Evolutionary conservation across 2,113 vertebrate genomes (phyloP), one percentile per base, ranked within the genome.

Genomic region (Calyptomena viridis): DNA sequence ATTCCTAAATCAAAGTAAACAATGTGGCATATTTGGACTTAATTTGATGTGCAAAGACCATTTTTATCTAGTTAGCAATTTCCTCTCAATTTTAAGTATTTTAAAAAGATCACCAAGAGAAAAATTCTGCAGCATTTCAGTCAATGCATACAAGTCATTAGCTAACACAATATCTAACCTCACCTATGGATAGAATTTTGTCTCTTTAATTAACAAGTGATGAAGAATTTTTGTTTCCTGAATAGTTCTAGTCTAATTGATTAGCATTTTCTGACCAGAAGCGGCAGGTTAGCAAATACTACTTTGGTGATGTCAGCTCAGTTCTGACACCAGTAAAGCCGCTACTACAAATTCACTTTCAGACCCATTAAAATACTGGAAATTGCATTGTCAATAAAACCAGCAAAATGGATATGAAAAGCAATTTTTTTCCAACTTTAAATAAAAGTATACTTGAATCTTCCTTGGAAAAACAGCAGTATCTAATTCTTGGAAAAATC

Each of bases 1-100:
- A 68, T 64, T 93, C 35, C 52, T 78, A 86, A 94, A 89, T 72
- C 76, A 89, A 89, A 92, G 67, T 53, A 53, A 94, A 89, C 18
- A 47, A 37, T 1, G 0, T 44, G 77, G 47, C 33, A 49, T 67
- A 82, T 84, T 89, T 76, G 66, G 49, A 75, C 66, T 52, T 78
- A 59, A 91, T 78, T 87, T 82, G 31, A 75, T 72, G 77, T 39
- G 20, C 52, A 64, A 91, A 84, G 77, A 87, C n/a, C 23, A 37
- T 72, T 73, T 80, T 78, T 86, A 82, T 37, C 49, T 79, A 78
- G 49, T 91, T 89, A 72, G 44, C 31, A 93, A 66, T 64, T 47
- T 87, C 73, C 25, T 91, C 60, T 89, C 84, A 87, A 30, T 60
- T 77, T 16, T 56, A 93, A 71, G 23, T 46, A 69, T 62, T 90